Evolutionary conservation across 2,888 invertebrate species (phyloP).

Genomic region (Eristalis tenax): DNA sequence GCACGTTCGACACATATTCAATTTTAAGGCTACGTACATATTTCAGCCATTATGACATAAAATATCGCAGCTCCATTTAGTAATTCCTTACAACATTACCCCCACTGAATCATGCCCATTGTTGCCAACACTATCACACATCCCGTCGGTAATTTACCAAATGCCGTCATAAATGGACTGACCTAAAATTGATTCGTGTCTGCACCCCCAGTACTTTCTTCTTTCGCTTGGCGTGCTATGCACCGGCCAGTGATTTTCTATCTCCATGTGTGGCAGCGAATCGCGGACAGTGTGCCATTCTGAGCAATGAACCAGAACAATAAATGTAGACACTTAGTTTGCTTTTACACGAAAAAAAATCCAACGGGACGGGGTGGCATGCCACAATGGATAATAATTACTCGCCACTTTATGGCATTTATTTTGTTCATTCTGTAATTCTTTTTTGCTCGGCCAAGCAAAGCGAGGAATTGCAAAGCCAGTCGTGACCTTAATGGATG

Average conservation of each 20-base stretch:
- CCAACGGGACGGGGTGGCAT: neutral
- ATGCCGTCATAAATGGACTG: neutral
- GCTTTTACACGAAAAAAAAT: neutral
- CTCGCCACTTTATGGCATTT: neutral
- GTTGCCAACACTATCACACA: neutral
- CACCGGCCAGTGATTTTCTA: neutral
- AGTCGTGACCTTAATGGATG: neutral
- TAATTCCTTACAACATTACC: neutral
- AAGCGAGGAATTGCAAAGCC: neutral
- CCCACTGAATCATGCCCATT: neutral
- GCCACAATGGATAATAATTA: constrained; percentile 4
- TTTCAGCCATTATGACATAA: neutral
- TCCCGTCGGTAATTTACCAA: neutral
- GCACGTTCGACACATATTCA: neutral
- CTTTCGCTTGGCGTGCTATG: neutral
- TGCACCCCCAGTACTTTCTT: neutral
- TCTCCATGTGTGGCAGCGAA: neutral
- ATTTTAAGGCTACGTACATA: neutral
- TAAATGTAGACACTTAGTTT: neutral
- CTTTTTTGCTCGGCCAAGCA: neutral
- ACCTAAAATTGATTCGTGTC: neutral
- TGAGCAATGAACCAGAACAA: constrained; percentile 2
- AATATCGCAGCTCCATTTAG: neutral
- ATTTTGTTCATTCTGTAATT: neutral
- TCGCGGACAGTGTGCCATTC: neutral